A percentile compares a stretch with the other conserved stretches of the same genome.
Conservation (phyloP, 2,797 vertebrate genomes). For the Pteropus rufus region DNA sequence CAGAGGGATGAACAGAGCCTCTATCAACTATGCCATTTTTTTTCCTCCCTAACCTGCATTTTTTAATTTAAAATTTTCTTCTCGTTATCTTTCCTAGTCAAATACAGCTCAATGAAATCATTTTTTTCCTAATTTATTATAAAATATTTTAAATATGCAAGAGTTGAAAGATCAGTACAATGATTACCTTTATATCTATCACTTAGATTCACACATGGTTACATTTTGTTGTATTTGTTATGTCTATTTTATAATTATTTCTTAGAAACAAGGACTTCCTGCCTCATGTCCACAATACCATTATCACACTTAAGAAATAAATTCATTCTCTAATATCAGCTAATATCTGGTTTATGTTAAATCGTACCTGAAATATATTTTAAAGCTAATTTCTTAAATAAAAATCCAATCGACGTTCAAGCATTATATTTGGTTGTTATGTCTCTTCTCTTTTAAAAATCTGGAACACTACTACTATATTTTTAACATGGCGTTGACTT, state of each 20-base stretch:
- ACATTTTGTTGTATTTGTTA: background rate
- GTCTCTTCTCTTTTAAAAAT: background rate
- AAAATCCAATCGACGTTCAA: background rate
- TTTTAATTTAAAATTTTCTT: background rate
- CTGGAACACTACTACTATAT: background rate
- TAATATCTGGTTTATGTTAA: background rate
- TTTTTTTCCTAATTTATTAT: background rate
- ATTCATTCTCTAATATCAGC: background rate
- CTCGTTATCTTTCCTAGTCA: background rate
- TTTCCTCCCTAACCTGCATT: background rate
- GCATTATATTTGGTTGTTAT: background rate
- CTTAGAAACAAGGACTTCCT: background rate
- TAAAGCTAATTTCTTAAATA: background rate
- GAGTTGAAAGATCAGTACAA: background rate
- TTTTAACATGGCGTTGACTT: background rate
- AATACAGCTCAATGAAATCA: background rate
- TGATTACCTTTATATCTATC: background rate
- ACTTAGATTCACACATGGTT: background rate
- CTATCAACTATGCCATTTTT: background rate
- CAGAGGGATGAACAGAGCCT: no score
- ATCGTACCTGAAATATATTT: background rate
- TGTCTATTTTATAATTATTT: conserved; percentile 1
- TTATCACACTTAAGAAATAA: background rate
- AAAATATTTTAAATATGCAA: background rate
- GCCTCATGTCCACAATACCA: background rate